Base-by-base conservation (phyloP, 2,797 vertebrate species). In the Phrynocephalus vlangalii region DNA sequence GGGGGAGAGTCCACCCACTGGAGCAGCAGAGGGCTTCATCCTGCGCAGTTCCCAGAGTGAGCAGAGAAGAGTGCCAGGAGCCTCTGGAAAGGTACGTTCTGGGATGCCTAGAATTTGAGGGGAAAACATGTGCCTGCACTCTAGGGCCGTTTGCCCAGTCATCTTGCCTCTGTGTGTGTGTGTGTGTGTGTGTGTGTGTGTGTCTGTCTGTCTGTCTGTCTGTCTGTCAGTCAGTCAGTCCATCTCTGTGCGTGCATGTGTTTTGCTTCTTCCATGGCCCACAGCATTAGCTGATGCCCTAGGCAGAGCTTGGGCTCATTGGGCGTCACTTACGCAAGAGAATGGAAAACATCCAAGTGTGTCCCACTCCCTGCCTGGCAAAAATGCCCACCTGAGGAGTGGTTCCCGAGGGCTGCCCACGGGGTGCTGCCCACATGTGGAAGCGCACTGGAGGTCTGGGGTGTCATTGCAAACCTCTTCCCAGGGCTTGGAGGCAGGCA, bases 1-100 rank as follows among this genome's bases (percentile, higher is more conserved):
- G 83, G 22, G 60, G 33, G 13, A 20, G 75, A 56, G 86, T 90
- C 91, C 70, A 83, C 86, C 83, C 91, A 89, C 82, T 20, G 60
- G 60, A 63, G 18, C 89, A 30, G 84, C 72, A 33, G 86, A 72
- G 0, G 52, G 85, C 38, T 87, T 11, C 86, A 79, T 20, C 0
- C 86, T 0, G 1, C 82, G 82, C 2, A 76, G 60, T 0, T 0
- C 72, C 1, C 3, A 13, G 92, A 82, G 48, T 0, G 0, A 89
- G 72, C 2, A 0, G 63, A 82, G 89, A 90, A 82, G 89, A 90
- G 83, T 8, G 5, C 0, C 20, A 67, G 2, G 60, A 89, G 3
- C 1, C 52, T 0, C 78, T 71, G 80, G 33, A 9, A 71, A 84
- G 90, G 88, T 89, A 56, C 79, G 88, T 38, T 76, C 63, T 22